Percentiles rank a stretch among this genome's conserved stretches.
Evolutionary conservation across 2,113 vertebrate genomes (phyloP).

Genomic region (Cephalopholis sonnerati): DNA sequence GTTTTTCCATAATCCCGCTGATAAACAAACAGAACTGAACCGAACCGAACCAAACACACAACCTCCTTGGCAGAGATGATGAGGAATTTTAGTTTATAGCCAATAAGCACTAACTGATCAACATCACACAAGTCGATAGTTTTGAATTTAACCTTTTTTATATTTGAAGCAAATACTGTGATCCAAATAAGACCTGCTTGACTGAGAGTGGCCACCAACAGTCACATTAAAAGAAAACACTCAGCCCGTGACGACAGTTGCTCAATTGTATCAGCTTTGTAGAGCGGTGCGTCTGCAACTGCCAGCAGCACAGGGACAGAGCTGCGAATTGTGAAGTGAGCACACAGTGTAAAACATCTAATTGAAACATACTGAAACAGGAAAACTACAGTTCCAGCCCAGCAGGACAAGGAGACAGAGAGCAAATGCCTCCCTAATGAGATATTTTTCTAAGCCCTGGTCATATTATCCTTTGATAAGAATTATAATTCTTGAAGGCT

Average conservation of each 20-base stretch:
- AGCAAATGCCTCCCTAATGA: slow-evolving; percentile 56
- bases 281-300: slow-evolving; percentile 43
- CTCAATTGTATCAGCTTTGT: slow-evolving; percentile 43
- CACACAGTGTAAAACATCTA: slow-evolving; percentile 35
- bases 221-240: slow-evolving; percentile 1
- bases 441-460: slow-evolving; percentile 2
- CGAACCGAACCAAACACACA: too few species aligned
- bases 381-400: slow-evolving; percentile 27
- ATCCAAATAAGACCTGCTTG: background rate
- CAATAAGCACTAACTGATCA: background rate
- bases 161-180: background rate
- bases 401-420: slow-evolving; percentile 26
- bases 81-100: background rate
- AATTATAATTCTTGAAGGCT: background rate
- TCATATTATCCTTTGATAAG: slow-evolving; percentile 8
- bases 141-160: background rate
- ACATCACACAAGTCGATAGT: background rate
- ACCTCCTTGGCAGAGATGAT: too few species aligned
- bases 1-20: too few species aligned
- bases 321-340: slow-evolving; percentile 26
- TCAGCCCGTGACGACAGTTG: slow-evolving; percentile 38
- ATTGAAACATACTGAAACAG: slow-evolving; percentile 28
- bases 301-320: slow-evolving; percentile 40
- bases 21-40: too few species aligned
- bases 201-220: slow-evolving; percentile 37